These are phyloP conservation scores for Caenorhabditis auriculariae DNA, from an alignment of 2,888 invertebrate genomes.

Conservation along the genomic window DNA sequence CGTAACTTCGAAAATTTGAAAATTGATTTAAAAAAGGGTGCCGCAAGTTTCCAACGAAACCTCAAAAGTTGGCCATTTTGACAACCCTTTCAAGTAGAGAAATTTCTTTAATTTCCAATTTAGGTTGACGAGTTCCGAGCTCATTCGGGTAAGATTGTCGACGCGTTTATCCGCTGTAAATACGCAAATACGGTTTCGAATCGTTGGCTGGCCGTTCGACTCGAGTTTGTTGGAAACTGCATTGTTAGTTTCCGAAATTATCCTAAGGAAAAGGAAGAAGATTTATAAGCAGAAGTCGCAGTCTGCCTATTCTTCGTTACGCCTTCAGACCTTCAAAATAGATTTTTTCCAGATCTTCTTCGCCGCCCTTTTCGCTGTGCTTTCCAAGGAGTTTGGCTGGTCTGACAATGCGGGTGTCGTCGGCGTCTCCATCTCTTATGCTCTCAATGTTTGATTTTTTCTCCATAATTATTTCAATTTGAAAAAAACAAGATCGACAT, in stretches of 20 bases:
- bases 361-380: slow-evolving; percentile 86
- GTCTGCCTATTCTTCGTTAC: not conserved
- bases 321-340: not conserved
- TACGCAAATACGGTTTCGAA: slow-evolving; percentile 56
- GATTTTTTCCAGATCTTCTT: slow-evolving; percentile 76
- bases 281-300: too few species aligned
- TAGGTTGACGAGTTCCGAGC: slow-evolving; percentile 20
- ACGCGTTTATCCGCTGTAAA: slow-evolving; percentile 37
- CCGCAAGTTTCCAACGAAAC: not conserved
- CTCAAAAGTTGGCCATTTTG: not conserved
- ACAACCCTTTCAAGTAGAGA: not conserved
- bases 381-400: slow-evolving; percentile 64
- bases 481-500: not conserved
- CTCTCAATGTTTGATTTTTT: slow-evolving; percentile 65
- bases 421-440: slow-evolving; percentile 69
- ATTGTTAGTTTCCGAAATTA: slow-evolving; percentile 71
- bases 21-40: too few species aligned
- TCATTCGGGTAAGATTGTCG: slow-evolving; percentile 23
- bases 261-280: not conserved
- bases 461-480: not conserved
- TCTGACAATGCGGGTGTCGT: slow-evolving; percentile 67
- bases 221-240: slow-evolving; percentile 93
- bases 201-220: slow-evolving; percentile 85
- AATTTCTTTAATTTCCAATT: slow-evolving; percentile 1
- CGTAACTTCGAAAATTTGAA: too few species aligned